phyloP scores from a whole-genome alignment of 2,797 vertebrate genomes.

The Todus mexicanus region DNA sequence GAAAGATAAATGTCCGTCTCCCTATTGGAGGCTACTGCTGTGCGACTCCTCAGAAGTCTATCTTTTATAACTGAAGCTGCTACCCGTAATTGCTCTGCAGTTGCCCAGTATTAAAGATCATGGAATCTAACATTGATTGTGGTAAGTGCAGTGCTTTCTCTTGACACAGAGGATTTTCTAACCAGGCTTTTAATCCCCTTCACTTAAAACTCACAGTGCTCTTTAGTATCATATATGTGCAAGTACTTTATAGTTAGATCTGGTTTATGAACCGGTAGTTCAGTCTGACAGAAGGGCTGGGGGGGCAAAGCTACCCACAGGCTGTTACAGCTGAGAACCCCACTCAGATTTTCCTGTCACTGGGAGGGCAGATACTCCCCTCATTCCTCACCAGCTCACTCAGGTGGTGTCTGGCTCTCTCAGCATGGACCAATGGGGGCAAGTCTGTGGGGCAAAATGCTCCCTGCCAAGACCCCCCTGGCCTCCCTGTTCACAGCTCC shows the following conservation, averaged over 20 bases:
- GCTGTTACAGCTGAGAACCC: neutral
- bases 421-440: neutral
- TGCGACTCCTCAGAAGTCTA: rapidly evolving
- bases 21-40: neutral
- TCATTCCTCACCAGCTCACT: neutral
- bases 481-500: neutral
- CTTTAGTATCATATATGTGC: neutral
- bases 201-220: neutral
- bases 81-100: neutral
- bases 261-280: neutral
- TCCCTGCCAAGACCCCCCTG: neutral
- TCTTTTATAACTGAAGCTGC: neutral
- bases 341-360: neutral
- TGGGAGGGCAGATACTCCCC: neutral
- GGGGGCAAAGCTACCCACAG: neutral
- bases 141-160: neutral
- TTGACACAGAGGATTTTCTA: neutral
- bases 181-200: neutral
- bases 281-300: neutral
- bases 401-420: neutral
- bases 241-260: neutral
- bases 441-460: neutral
- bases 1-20: neutral
- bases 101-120: neutral
- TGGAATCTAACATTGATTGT: neutral